Conservation (phyloP, 2,888 invertebrate genomes). For the Aleiodes alternator region DNA sequence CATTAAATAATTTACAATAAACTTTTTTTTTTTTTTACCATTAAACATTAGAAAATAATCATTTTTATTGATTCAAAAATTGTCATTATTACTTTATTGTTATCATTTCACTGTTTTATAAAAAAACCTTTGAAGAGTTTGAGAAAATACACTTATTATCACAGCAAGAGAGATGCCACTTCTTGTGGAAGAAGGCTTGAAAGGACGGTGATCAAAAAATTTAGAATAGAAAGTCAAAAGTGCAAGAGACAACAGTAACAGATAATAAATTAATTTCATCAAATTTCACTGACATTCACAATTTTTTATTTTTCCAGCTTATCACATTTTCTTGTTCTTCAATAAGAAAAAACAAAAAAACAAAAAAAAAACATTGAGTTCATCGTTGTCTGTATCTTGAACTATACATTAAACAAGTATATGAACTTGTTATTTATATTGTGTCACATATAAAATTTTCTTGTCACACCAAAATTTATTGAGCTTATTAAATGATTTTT, state of each 20-base stretch:
- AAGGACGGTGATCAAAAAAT: slow-evolving; percentile 1
- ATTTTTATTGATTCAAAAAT: slow-evolving; percentile 17
- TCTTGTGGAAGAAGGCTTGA: neutral
- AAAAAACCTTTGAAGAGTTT: slow-evolving; percentile 9
- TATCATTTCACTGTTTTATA: slow-evolving; percentile 16
- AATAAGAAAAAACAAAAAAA: too few species aligned
- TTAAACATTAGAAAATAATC: neutral
- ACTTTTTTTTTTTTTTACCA: slow-evolving; percentile 17
- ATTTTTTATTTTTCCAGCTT: neutral
- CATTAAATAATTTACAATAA: neutral
- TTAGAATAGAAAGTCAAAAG: neutral
- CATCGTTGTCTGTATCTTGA: neutral
- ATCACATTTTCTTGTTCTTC: neutral
- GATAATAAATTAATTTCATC: neutral
- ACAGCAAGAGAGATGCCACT: slow-evolving; percentile 35
- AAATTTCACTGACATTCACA: slow-evolving; percentile 22
- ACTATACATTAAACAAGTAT: neutral
- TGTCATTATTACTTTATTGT: slow-evolving; percentile 9
- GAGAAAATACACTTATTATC: slow-evolving; percentile 39
- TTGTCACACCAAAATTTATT: neutral
- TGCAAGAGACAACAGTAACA: neutral
- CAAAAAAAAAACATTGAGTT: slow-evolving; percentile 2
- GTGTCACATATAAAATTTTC: neutral
- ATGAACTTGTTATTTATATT: slow-evolving; percentile 1
- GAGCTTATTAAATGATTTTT: neutral